phyloP scores from a whole-genome alignment of 64 coral and sea anemone genomes.

The Actinia tenebrosa region DNA sequence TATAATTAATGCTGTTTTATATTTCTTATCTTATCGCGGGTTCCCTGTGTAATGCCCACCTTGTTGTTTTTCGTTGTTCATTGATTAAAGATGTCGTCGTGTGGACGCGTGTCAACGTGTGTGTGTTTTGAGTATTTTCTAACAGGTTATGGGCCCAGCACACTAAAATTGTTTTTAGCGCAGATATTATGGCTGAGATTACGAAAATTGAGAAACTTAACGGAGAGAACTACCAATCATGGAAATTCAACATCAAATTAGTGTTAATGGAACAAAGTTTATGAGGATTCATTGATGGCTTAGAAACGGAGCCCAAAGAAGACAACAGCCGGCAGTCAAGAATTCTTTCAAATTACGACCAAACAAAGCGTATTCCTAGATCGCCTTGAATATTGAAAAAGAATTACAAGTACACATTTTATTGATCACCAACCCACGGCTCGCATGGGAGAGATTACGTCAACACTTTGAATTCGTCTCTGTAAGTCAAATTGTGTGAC shows the following conservation, averaged over 20 bases:
- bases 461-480: slow-evolving; percentile 53
- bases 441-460: slow-evolving; percentile 29
- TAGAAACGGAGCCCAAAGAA: slow-evolving; percentile 26
- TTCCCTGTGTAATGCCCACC: too few species aligned
- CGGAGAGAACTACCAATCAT: slow-evolving; percentile 42
- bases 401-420: slow-evolving; percentile 38
- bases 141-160: too few species aligned
- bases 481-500: slow-evolving; percentile 36
- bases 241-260: slow-evolving; percentile 48
- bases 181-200: not conserved
- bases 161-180: not conserved
- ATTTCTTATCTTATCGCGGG: too few species aligned
- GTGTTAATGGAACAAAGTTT: slow-evolving; percentile 41
- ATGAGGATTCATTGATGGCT: slow-evolving; percentile 45
- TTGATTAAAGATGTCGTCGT: too few species aligned
- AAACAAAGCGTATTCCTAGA: slow-evolving; percentile 42
- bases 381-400: slow-evolving; percentile 47
- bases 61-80: too few species aligned
- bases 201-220: slow-evolving; percentile 38
- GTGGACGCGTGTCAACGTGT: too few species aligned
- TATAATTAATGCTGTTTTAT: slow-evolving; percentile 32
- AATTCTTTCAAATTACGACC: slow-evolving; percentile 38
- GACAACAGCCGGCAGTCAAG: slow-evolving; percentile 20
- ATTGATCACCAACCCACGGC: slow-evolving; percentile 24
- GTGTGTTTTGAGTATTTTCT: too few species aligned